phyloP scores from a whole-genome alignment of 2,113 vertebrate species.

The human (Homo sapiens) region DNA sequence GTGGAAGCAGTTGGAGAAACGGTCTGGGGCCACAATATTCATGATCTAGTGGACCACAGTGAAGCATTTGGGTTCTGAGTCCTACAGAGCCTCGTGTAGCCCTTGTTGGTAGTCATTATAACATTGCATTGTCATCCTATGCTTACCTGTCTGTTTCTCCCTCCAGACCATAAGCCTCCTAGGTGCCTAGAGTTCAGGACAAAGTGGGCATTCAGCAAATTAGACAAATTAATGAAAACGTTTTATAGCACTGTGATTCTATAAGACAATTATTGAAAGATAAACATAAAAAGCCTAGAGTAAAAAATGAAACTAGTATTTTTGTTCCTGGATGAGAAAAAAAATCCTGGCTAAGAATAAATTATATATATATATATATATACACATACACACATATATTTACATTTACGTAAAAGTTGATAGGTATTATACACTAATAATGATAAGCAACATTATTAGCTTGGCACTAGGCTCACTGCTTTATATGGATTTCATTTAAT shows the following conservation, averaged over 20 bases:
- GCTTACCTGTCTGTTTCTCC: neutral
- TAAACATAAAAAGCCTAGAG: neutral
- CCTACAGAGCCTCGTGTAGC: fast-evolving
- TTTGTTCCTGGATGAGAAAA: constrained; percentile 11
- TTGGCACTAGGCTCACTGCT: neutral
- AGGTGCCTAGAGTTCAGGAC: neutral
- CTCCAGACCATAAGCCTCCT: neutral
- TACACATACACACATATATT: neutral
- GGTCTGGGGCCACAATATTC: no score
- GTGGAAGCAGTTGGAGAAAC: neutral
- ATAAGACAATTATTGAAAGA: neutral
- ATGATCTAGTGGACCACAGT: no score
- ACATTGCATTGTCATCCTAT: neutral
- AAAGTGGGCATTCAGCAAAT: neutral
- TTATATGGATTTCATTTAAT: neutral
- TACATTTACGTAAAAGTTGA: neutral
- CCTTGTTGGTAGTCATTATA: neutral
- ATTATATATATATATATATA: neutral
- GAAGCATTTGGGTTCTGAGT: neutral
- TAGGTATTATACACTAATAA: neutral
- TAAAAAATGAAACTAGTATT: neutral
- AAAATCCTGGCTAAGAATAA: constrained; percentile 10
- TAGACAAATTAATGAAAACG: neutral
- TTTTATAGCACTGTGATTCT: neutral
- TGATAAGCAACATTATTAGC: neutral